These are phyloP conservation scores for Euborellia annulipes DNA, from an alignment of 1,140 invertebrate species.

Conservation along the genomic window DNA sequence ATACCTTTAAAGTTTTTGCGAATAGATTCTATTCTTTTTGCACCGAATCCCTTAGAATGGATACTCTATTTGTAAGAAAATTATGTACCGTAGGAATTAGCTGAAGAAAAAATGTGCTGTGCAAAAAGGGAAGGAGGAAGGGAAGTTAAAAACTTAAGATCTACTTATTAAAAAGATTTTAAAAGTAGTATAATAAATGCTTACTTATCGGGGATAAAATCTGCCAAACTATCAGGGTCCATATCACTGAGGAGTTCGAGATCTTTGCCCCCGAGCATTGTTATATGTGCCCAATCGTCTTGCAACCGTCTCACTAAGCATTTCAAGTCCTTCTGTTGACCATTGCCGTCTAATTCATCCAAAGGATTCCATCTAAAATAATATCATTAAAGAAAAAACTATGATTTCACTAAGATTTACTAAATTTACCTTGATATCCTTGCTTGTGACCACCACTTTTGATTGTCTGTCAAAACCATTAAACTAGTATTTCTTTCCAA, in stretches of 20 bases:
- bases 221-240: constrained; percentile 65
- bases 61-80: too few species aligned
- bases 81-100: too few species aligned
- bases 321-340: constrained; percentile 34
- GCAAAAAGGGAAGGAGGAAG: too few species aligned
- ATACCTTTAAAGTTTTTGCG: too few species aligned
- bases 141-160: too few species aligned
- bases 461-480: constrained; percentile 55
- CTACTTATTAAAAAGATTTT: too few species aligned
- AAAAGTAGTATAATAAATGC: too few species aligned
- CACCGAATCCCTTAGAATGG: too few species aligned
- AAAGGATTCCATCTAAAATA: constrained; percentile 2
- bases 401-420: not conserved
- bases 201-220: constrained; percentile 59
- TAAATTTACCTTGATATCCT: constrained; percentile 9
- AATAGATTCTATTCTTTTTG: too few species aligned
- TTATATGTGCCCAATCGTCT: constrained; percentile 62
- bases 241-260: constrained; percentile 66
- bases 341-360: constrained; percentile 31
- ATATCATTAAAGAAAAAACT: not conserved
- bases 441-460: constrained; percentile 43
- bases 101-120: too few species aligned
- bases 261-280: constrained; percentile 59
- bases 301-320: constrained; percentile 55
- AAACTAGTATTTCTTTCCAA: constrained; percentile 64